phyloP scores from a whole-genome alignment of 2,113 vertebrate genomes.

The Amphiprion percula region DNA sequence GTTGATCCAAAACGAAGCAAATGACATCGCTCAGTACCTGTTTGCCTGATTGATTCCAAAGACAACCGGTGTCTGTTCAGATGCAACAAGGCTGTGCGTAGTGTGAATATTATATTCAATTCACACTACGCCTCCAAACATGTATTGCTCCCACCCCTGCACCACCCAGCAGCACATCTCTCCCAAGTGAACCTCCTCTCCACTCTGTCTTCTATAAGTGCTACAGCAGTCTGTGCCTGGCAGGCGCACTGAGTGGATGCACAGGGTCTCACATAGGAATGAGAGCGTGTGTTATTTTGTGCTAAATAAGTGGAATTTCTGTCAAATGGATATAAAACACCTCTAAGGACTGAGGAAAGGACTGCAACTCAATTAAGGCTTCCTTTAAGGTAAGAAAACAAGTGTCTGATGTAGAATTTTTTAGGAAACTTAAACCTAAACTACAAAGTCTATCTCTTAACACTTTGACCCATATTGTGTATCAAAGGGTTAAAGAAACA shows the following conservation, averaged over 20 bases:
- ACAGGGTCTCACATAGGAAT: conserved; percentile 3
- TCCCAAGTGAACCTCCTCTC: conserved; percentile 15
- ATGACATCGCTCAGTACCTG: not conserved
- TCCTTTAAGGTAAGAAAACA: conserved; percentile 56
- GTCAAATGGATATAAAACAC: conserved; percentile 11
- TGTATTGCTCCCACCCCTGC: conserved; percentile 13
- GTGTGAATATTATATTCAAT: not conserved
- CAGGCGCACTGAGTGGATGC: conserved; percentile 11
- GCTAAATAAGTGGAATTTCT: conserved; percentile 27
- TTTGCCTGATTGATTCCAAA: not conserved
- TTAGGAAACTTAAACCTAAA: not conserved
- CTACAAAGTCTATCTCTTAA: not conserved
- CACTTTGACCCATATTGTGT: too few relatives aligned
- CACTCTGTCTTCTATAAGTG: conserved; percentile 35
- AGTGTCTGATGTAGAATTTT: not conserved
- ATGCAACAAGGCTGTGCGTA: not conserved
- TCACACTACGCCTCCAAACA: conserved; percentile 11
- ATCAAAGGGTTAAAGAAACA: too few relatives aligned
- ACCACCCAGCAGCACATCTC: conserved; percentile 31
- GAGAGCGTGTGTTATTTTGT: not conserved
- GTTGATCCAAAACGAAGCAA: not conserved
- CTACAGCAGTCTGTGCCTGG: conserved; percentile 30
- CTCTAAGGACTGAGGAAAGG: not conserved
- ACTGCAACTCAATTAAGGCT: not conserved
- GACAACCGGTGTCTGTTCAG: not conserved